Conservation (phyloP, 2,113 vertebrate species). For the Perca fluviatilis region DNA sequence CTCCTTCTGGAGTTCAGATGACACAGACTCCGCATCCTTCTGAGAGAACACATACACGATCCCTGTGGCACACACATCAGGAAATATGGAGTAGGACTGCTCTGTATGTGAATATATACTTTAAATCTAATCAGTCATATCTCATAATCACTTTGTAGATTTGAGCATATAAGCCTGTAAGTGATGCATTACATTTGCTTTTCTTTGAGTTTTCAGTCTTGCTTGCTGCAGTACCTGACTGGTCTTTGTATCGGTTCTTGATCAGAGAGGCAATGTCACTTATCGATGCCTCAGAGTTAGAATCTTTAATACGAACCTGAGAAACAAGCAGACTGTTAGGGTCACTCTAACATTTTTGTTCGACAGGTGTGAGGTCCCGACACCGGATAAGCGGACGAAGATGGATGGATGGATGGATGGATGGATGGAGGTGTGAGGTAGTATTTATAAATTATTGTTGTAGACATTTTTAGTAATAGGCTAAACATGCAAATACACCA, state of each 20-base stretch:
- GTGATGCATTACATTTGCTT: background rate
- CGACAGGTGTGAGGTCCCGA: background rate
- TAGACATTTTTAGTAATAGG: background rate
- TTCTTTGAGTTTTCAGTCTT: background rate
- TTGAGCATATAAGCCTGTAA: background rate
- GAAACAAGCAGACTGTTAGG: slow-evolving; percentile 17
- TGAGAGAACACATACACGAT: slow-evolving; percentile 98
- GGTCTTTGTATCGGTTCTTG: slow-evolving; percentile 90
- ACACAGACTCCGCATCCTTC: slow-evolving; percentile 93
- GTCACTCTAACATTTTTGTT: background rate
- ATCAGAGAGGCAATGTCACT: slow-evolving; percentile 90
- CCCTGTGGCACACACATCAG: slow-evolving; percentile 82
- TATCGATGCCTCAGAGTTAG: slow-evolving; percentile 84
- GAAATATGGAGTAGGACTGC: background rate
- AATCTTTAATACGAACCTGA: slow-evolving; percentile 92
- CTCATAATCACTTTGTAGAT: background rate
- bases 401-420: no score
- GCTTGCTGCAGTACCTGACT: slow-evolving; percentile 87
- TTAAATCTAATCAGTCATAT: background rate
- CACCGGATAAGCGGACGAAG: no score
- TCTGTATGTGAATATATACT: background rate
- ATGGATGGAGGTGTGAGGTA: no score
- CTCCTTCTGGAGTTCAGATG: slow-evolving; percentile 88
- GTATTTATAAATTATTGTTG: background rate
- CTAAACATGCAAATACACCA: background rate